Conservation (phyloP, 37 sponge, comb jelly and placozoan species). For the Tethya wilhelma region DNA sequence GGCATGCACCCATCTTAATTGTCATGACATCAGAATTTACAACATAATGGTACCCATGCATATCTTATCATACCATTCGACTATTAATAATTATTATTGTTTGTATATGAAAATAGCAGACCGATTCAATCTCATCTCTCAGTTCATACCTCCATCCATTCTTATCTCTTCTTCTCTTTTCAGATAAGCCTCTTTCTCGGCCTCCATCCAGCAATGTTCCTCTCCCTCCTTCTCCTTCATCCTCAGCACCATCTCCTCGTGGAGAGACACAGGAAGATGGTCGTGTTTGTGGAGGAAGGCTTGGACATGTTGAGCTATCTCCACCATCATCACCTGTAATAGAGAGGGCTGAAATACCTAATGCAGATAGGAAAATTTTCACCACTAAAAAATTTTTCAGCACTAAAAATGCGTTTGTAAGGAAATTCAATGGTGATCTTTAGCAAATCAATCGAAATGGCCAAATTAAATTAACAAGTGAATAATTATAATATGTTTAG, state of each 20-base stretch:
- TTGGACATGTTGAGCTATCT: slow-evolving; percentile 53
- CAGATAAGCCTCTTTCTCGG: slow-evolving; percentile 21
- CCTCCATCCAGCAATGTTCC: slow-evolving; percentile 19
- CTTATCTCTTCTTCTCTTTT: slow-evolving; percentile 16
- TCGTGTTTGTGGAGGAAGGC: slow-evolving; percentile 70
- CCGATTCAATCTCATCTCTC: too few species aligned
- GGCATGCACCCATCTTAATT: too few species aligned
- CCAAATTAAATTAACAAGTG: too few species aligned
- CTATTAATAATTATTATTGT: too few species aligned
- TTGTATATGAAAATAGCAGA: too few species aligned
- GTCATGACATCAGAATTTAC: too few species aligned
- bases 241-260: slow-evolving; percentile 79
- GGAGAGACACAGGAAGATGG: slow-evolving; percentile 61
- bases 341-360: not conserved
- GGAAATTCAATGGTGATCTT: not conserved
- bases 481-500: too few species aligned
- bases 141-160: not conserved
- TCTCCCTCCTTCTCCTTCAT: slow-evolving; percentile 48
- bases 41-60: too few species aligned
- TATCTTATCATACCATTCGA: too few species aligned
- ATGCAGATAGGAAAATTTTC: too few species aligned
- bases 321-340: slow-evolving; percentile 79
- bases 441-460: not conserved
- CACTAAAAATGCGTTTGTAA: slow-evolving; percentile 8
- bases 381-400: too few species aligned